Conservation (phyloP, 35 echinoderm and acorn worm species). For the Diadema setosum region DNA sequence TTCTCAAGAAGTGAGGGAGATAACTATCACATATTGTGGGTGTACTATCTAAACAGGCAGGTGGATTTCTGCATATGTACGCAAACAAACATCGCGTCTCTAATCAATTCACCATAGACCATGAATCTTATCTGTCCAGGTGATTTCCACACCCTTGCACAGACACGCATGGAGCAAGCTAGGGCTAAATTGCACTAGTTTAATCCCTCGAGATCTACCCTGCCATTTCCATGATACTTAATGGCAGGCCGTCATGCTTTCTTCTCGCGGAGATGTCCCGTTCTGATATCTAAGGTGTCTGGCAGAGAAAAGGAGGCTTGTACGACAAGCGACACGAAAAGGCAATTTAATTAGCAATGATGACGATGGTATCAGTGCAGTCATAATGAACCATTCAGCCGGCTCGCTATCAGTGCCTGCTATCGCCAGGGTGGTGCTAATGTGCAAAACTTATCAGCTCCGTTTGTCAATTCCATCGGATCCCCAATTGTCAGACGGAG, state of each 20-base stretch:
- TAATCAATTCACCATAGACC: background rate
- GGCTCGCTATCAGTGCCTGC: background rate
- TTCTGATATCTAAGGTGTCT: background rate
- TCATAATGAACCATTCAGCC: constrained; percentile 12
- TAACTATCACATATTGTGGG: background rate
- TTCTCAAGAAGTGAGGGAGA: background rate
- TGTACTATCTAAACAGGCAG: background rate
- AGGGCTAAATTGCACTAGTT: no score
- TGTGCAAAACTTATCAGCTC: background rate
- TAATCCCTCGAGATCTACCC: background rate
- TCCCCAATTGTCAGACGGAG: background rate
- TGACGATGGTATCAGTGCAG: background rate
- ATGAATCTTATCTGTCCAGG: background rate
- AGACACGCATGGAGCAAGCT: background rate
- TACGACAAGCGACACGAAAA: background rate
- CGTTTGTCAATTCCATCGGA: background rate
- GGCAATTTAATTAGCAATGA: constrained; percentile 20
- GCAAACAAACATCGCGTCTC: background rate
- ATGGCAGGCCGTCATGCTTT: background rate
- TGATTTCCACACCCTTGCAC: background rate
- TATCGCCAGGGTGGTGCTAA: background rate
- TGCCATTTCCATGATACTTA: background rate
- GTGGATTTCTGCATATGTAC: background rate
- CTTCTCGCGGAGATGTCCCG: background rate
- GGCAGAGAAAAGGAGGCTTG: background rate